Base-by-base conservation (phyloP, 2,113 vertebrate genomes). In the Halichoerus grypus region DNA sequence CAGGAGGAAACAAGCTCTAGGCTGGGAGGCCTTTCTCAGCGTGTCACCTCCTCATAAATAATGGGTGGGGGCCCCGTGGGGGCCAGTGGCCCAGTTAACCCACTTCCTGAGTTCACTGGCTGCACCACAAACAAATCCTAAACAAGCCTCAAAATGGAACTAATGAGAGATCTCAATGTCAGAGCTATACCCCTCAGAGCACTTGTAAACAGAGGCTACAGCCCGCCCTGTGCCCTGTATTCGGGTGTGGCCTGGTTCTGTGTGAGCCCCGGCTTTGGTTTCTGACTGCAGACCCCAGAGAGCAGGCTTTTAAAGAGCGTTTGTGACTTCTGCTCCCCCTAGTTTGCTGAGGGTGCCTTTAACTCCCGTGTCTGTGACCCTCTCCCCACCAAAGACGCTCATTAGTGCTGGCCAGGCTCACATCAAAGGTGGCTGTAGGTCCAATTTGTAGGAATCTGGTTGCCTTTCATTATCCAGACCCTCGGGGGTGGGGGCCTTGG, bases 401-500 rank as follows among this genome's bases (percentile, higher is more conserved):
- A n/a, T 95, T 93, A 96, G 90, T 0, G 3, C 77, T 1, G 16
- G 1, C 0, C 11, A 79, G 63, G 11, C 39, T 88, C 59, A n/a
- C 88, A 61, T 88, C 95, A 94, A 93, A 96, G 88, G 76, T 65
- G 90, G 59, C 82, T 71, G 15, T 55, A 5, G 1, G 7, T 81
- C 49, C 42, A 72, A 15, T 92, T n/a, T 92, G 59, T 59, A 92
- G 86, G 86, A 69, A 83, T 51, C 39, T 39, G 88, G 46, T 77
- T 65, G 15, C 77, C 55, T 96, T 91, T 96, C 84, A 87, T 96
- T 79, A 67, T 28, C 85, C 71, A 16, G 24, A 7, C 72, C 74
- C 77, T 85, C 0, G 0, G 33, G 53, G 28, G 6, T 36, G 71
- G 7, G 9, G n/a, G 36, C 65, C 72, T 57, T 19, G 31, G 80